Base-by-base conservation (phyloP, 2,888 invertebrate species). In the Melieria picta region DNA sequence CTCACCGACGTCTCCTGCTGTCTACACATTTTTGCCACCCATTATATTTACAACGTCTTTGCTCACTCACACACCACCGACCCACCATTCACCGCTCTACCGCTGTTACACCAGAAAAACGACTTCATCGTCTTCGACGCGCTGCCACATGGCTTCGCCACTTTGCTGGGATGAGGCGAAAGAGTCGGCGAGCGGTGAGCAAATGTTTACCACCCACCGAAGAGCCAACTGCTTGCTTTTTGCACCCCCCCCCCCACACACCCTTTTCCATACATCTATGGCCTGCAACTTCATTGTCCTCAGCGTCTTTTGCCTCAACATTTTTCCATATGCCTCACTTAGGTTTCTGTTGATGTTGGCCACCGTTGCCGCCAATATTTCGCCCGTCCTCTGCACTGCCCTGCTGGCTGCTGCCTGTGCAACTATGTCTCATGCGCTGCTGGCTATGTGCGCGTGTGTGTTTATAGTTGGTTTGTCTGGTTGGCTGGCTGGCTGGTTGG, bases 401-500 rank as follows among this genome's bases (percentile, higher is more conserved):
- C 13, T 11, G 13, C n/a, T 13, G 9, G 16, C 60, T 64, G 57
- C 13, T 43, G 43, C 47, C 60, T 61, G 58, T 47, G 65, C 64
- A 61, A 67, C 30, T 65, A 68, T 66, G 74, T 67, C 68, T 70
- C 65, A 68, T 71, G 72, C 55, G 47, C 74, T 56, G 69, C 66
- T 63, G 48, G 71, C 47, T 58, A 65, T 74, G 62, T 72, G 62
- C 73, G 64, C 2, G 48, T 62, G 57, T 63, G 66, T 65, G 63
- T 61, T 48, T 76, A 57, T 67, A 65, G 30, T 71, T 13, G 63
- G 61, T 68, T 60, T 52, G 56, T 64, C 58, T 55, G 61, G 10
- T 50, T 47, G 47, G 55, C 45, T 52, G 13, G 57, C 56, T 46
- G 63, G 68, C 63, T 50, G 60, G 43, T 67, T 50, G 60, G 57